Evolutionary conservation across 2,888 invertebrate species (phyloP), one percentile per base, ranked within the genome.

Genomic region (Agrypnus murinus): DNA sequence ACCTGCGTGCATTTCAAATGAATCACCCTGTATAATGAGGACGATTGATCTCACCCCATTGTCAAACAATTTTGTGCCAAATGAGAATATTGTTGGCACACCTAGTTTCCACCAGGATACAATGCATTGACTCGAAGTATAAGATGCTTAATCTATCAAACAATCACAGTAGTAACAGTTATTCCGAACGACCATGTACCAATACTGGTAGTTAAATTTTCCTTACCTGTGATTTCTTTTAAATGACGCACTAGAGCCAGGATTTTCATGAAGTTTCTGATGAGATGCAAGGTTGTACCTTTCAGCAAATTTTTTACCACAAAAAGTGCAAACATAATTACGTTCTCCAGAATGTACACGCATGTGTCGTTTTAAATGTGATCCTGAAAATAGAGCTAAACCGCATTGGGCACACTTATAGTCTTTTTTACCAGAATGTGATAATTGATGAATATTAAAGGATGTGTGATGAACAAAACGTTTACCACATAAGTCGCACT

Each of bases 321-420:
- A 90, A 67, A 86, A 84, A 60, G 77, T 71, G 80, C 91, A 91
- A 82, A 87, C 87, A 85, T 88, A 89, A 0, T 87, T 84, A 82
- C 89, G 89, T 84, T 91, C 90, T 9, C 91, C 91, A 59, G 89
- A 89, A 84, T 92, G 92, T 65, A 89, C 89, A 74, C 90, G 87
- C 87, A 89, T 88, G 84, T 92, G 92, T 1, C 92, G 87, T 85
- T 90, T 90, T 77, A 92, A 87, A 82, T 92, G 92, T 69, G 91
- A 91, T 74, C 88, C 88, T 74, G 91, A 90, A 83, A 90, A 87
- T 53, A 92, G 87, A 73, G 88, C 88, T 62, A 90, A 84, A 15
- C 90, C 88, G 84, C 92, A 92, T 75, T 87, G 84, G 78, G 86
- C 85, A 81, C 91, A 91, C 73, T 88, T 84, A 86, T 89, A 89